A percentile compares a stretch with the other conserved stretches of the same genome.
Evolutionary conservation across 1,140 invertebrate species (phyloP).

Genomic region (Magallana gigas): DNA sequence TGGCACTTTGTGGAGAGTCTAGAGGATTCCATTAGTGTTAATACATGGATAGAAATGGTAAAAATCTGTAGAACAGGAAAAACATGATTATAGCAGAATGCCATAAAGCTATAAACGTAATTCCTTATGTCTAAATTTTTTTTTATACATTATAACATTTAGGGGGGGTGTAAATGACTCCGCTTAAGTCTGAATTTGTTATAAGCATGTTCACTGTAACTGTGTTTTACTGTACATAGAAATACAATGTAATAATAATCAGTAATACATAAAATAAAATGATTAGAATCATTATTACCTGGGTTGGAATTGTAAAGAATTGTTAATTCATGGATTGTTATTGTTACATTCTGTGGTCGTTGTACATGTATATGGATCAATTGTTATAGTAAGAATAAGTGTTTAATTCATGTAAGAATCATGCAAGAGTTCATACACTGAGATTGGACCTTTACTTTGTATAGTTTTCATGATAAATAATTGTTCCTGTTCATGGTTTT

Average conservation of each 20-base stretch:
- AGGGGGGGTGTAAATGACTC: no score
- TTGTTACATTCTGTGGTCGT: not conserved
- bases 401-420: not conserved
- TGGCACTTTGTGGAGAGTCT: constrained; percentile 97
- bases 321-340: not conserved
- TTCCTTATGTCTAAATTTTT: no score
- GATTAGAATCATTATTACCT: not conserved
- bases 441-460: not conserved
- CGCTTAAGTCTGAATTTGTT: no score
- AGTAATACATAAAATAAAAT: not conserved
- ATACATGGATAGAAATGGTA: constrained; percentile 88
- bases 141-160: no score
- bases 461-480: not conserved
- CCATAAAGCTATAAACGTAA: no score
- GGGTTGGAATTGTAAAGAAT: not conserved
- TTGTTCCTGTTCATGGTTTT: no score
- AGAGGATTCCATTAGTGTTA: constrained; percentile 86
- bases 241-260: not conserved
- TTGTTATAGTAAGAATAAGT: not conserved
- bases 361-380: not conserved
- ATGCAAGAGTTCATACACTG: not conserved
- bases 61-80: not conserved
- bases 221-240: no score
- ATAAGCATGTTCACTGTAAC: no score
- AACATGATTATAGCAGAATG: no score